Evolutionary conservation across 23 tunicate species (phyloP), one percentile per base, ranked within the genome.

Genomic region (Ascidia mentula): DNA sequence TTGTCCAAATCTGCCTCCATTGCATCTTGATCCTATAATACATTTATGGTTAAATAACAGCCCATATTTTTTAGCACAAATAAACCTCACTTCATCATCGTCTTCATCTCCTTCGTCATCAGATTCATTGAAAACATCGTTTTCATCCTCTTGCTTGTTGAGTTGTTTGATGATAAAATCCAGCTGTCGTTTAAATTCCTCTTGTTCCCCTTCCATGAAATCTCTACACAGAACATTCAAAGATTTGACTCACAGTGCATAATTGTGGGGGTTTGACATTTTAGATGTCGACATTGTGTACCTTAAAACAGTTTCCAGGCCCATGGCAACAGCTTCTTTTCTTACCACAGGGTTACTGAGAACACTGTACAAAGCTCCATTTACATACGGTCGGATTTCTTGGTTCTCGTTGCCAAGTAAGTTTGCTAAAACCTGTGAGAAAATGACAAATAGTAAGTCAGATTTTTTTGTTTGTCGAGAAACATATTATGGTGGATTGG

Each of bases 341-440:
- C 89, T 80, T 20, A 96, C 92, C 8, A 59, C 75, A 1, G 89
- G 88, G 46, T 91, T 87, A 73, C 88, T 87, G 34, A 96, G 87
- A n/a, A 96, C 92, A 80, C 97, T 91, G 90, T 83, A 96, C 74
- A 96, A 77, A 0, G 99, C 97, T 37, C 99, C 99, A 72, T 96
- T 96, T 18, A 96, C 85, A 72, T 96, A 96, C 18, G 99, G 92
- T 18, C 97, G 86, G 40, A 96, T 83, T 37, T 91, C 92, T 18
- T 37, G 39, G 80, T 96, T 96, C 42, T 96, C 97, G 69, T 96
- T 94, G 45, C 84, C 69, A 12, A 96, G 85, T n/a, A 96, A 69
- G 40, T 91, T 87, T 38, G 90, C 87, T 32, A 96, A 46, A 45
- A 96, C 99, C 93, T 93, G 83, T 53, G 4, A 28, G 7, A 20